Base-by-base conservation (phyloP, 2,113 vertebrate species). In the Condylura cristata region DNA sequence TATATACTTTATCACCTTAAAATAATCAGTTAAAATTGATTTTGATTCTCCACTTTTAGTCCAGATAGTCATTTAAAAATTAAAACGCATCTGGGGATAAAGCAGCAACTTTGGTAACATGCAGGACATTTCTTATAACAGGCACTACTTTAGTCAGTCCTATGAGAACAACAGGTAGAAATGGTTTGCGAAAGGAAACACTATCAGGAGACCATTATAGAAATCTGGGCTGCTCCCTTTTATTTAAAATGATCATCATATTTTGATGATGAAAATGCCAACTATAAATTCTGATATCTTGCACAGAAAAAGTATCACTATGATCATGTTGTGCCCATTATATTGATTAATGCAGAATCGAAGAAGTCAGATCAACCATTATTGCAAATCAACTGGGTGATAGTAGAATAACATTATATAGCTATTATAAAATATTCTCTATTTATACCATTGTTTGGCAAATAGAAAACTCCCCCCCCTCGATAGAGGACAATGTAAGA, bases 131-230 rank as follows among this genome's bases (percentile, higher is more conserved):
- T 34, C 76, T 96, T 89, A 88, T 96, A 96, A 65, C 17, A 89
- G 48, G 60, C 94, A 89, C 28, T 91, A 66, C 97, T 97, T 95
- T 89, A 93, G 94, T 97, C 34, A 95, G 91, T 96, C 94, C 96
- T 96, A 66, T 46, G 24, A 95, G 94, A 84, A 83, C 30, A 71
- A 13, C 41, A 95, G 96, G 86, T 44, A 94, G 86, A 91, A 95
- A 92, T 86, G 72, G 28, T 61, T 92, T 41, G 82, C 0, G 83
- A 63, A 95, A 96, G 17, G 89, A 60, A 81, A 58, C 28, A 61
- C 58, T 94, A 48, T 97, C 85, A 95, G 39, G 18, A 75, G 92
- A 51, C 34, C 58, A 74, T 58, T 28, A 28, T 60, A 63, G 70
- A 95, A 32, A 92, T 95, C 3, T 88, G 61, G 63, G 17, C 58